Evolutionary conservation across 2,797 vertebrate genomes (phyloP).

Genomic region (Cephalopachus bancanus): DNA sequence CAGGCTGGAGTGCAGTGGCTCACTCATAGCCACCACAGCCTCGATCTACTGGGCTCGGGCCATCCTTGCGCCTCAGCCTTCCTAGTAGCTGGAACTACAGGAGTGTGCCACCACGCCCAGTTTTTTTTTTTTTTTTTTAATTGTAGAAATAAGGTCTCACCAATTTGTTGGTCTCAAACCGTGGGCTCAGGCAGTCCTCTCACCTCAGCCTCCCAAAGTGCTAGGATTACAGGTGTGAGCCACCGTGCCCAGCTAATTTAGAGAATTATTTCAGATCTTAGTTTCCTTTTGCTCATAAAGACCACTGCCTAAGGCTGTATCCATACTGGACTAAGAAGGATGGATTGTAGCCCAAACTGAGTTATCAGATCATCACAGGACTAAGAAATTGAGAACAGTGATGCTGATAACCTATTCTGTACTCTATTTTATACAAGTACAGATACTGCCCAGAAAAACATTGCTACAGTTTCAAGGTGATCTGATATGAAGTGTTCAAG

Average conservation of each 20-base stretch:
- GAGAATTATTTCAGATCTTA: slow-evolving; percentile 28
- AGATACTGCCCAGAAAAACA: neutral
- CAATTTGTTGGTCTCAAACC: no score
- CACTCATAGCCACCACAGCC: no score
- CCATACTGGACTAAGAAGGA: neutral
- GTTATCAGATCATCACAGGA: neutral
- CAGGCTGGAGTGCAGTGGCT: no score
- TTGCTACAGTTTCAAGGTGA: neutral
- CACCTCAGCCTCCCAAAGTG: no score
- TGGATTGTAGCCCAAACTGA: neutral
- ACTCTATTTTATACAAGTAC: neutral
- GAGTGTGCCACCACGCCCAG: no score
- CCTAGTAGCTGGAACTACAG: no score
- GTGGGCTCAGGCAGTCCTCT: no score
- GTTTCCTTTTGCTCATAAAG: neutral
- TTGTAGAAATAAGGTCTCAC: no score
- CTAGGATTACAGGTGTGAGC: no score
- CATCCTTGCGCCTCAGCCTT: no score
- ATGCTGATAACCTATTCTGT: neutral
- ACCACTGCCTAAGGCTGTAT: neutral
- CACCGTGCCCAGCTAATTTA: neutral
- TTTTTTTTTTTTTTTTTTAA: no score
- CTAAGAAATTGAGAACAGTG: neutral
- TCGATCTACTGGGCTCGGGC: no score
- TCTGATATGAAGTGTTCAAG: neutral